Base-by-base conservation (phyloP, 2,113 vertebrate genomes). In the Cyprinodon variegatus region DNA sequence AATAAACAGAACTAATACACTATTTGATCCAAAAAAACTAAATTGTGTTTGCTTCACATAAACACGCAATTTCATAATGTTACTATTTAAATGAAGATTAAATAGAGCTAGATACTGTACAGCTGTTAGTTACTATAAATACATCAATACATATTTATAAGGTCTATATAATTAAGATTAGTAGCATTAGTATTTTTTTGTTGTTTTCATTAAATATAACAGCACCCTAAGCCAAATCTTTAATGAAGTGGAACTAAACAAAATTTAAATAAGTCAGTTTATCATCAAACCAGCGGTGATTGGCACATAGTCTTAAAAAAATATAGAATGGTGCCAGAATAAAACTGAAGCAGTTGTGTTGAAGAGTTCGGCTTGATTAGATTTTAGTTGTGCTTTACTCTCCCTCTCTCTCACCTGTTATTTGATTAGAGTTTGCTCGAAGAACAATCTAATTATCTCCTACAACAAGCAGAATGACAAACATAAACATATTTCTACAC, bases 381-480 rank as follows among this genome's bases (percentile, higher is more conserved):
- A 87, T 88, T 89, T 86, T 77, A 78, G 85, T 68, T 60, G 68
- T 65, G 86, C 50, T 57, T 57, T 57, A n/a, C 50, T 57, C 50
- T 85, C 82, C 79, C 68, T 61, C 69, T 40, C 59, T 69, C 74
- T 66, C 73, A 1, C 71, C 76, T 77, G 83, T 90, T 86, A 83
- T 90, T 68, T 78, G 82, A 88, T 86, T 78, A 81, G 72, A 38
- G 70, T 61, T 53, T 48, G 68, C 82, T 78, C 77, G 64, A 74
- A 86, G 73, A 72, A 63, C 69, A n/a, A 71, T 53, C 77, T 76
- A 46, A 82, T 83, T 75, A 81, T 76, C 69, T 83, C 81, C 79
- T 68, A 86, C 60, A 4, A 76, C 61, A n/a, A 79, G 37, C 50
- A 59, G 3, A 48, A 83, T 74, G 81, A 81, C 68, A 73, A 75